These are phyloP conservation scores for Trissolcus basalis DNA, from an alignment of 1,140 invertebrate genomes.

Conservation along the genomic window DNA sequence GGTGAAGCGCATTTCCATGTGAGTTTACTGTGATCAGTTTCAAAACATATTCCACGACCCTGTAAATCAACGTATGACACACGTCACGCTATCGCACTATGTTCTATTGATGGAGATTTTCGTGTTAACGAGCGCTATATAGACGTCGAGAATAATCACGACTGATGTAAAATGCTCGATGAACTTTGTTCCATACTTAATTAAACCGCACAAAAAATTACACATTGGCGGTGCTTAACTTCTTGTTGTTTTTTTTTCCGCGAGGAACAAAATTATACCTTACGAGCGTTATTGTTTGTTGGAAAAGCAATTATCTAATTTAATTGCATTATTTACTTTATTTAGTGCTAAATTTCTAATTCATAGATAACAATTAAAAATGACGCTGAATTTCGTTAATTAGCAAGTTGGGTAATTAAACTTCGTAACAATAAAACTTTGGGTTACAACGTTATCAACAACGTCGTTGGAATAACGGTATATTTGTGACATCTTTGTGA, in stretches of 20 bases:
- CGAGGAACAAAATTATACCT: conserved; percentile 13
- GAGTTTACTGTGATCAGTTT: conserved; percentile 65
- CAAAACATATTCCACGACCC: conserved; percentile 29
- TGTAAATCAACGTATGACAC: conserved; percentile 44
- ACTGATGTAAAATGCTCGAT: no score
- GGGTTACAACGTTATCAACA: background rate
- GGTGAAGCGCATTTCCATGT: conserved; percentile 61
- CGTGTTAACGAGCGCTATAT: conserved; percentile 26
- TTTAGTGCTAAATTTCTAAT: background rate
- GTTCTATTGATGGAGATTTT: conserved; percentile 38
- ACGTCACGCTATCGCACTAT: conserved; percentile 26
- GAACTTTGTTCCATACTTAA: no score
- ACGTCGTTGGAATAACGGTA: background rate
- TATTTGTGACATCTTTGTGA: conserved; percentile 4
- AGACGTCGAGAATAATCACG: conserved; percentile 28
- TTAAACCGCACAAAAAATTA: no score
- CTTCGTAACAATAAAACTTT: background rate
- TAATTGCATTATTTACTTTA: background rate
- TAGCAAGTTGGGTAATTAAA: background rate
- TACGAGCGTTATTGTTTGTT: no score
- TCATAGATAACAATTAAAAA: background rate
- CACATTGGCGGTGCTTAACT: no score
- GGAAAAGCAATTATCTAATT: no score
- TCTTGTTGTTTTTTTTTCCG: no score
- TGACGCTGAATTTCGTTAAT: background rate